Base-by-base conservation (phyloP, 2,888 invertebrate species). In the Trichopria drosophilae region DNA sequence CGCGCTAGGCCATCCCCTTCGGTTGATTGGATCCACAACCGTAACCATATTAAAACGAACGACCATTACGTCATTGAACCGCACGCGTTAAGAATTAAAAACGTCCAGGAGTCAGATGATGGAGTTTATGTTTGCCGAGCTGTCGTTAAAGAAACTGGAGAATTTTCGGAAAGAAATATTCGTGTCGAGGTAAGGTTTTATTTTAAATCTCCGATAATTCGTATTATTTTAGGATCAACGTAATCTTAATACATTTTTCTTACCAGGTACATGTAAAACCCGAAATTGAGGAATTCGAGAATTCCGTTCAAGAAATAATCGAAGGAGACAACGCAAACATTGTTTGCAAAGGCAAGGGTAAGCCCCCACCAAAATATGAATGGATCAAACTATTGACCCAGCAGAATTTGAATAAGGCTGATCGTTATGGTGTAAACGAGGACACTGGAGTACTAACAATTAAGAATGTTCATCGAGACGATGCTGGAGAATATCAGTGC, bases 61-160 rank as follows among this genome's bases (percentile, higher is more conserved):
- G 85, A 85, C 40, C 83, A 86, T 69, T 90, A 87, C 66, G 82
- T 90, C 10, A 82, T 87, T 46, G 84, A 87, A 61, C 78, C 84
- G 1, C 86, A 90, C 61, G 91, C 90, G 1, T 76, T 93, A 9
- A 76, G 86, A 49, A 90, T 93, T 53, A 85, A 84, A 61, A 84
- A 86, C 61, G 87, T 92, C 1, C 81, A 84, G 60, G 88, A 89
- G 71, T 82, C 85, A 12, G 93, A 94, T 65, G 93, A 93, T 68
- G 93, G 93, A 1, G 81, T 85, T 7, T 93, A 93, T 71, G 88
- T 86, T 4, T 93, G 93, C 69, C 83, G 90, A 35, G 93, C 93
- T n/a, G 85, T 88, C 29, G 93, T 93, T 0, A 24, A 35, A 6
- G 82, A 85, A 13, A 82, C 83, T 57, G 93, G 93, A 29, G 87